Percentiles rank a stretch among this genome's conserved stretches.
phyloP scores from a whole-genome alignment of 2,797 vertebrate genomes.

The Myripristis murdjan region DNA sequence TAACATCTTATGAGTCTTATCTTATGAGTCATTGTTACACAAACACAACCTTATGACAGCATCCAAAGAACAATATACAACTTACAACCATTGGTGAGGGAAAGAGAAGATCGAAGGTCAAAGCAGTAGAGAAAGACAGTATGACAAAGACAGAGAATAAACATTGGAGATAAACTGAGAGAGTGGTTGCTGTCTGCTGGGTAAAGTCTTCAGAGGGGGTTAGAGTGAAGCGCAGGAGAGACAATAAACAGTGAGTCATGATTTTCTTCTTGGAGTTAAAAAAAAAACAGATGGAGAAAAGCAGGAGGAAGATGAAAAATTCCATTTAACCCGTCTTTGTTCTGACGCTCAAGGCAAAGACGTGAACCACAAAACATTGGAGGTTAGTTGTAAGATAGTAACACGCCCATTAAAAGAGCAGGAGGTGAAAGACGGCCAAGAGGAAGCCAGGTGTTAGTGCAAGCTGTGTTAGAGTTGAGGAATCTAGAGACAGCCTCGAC shows the following conservation, averaged over 20 bases:
- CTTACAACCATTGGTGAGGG: not conserved
- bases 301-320: constrained; percentile 38
- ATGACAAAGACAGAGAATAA: constrained; percentile 16
- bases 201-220: constrained; percentile 26
- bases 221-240: constrained; percentile 20
- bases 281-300: constrained; percentile 40
- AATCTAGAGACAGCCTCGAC: constrained; percentile 65
- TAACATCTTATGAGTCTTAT: too few species aligned
- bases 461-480: constrained; percentile 77
- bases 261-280: constrained; percentile 36
- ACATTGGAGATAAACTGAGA: constrained; percentile 7
- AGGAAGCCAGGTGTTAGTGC: constrained; percentile 78
- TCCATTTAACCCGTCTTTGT: constrained; percentile 55
- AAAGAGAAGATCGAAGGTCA: not conserved
- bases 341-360: constrained; percentile 57
- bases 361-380: constrained; percentile 65
- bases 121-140: constrained; percentile 13
- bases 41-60: not conserved
- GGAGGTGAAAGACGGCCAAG: constrained; percentile 59
- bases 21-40: not conserved
- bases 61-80: not conserved
- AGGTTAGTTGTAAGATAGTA: constrained; percentile 75
- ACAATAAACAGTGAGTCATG: not conserved
- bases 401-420: constrained; percentile 64
- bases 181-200: constrained; percentile 2